A percentile compares a stretch with the other conserved stretches of the same genome.
Evolutionary conservation across 2,888 invertebrate genomes (phyloP).

Genomic region (Dusona sp.): DNA sequence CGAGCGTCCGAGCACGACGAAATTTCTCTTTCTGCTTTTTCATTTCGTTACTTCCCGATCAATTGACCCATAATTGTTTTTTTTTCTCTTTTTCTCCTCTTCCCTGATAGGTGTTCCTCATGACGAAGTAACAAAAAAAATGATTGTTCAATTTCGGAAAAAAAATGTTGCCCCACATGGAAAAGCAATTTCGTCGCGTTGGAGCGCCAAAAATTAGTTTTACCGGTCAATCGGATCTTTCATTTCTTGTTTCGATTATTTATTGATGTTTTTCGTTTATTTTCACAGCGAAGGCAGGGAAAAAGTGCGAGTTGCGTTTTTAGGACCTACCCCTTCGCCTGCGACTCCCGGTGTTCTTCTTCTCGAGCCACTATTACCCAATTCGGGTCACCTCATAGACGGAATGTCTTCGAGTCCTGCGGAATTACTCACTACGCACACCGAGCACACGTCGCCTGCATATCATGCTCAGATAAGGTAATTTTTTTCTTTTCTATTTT

Average conservation of each 20-base stretch:
- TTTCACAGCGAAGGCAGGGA: constrained; percentile 83
- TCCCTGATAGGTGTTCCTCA: too few relatives aligned
- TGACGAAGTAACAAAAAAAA: too few relatives aligned
- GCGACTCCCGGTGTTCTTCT: constrained; percentile 83
- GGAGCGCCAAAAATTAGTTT: too few relatives aligned
- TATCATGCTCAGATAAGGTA: constrained; percentile 84
- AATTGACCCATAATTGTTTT: too few relatives aligned
- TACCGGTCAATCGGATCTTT: background rate
- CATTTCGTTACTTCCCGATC: too few relatives aligned
- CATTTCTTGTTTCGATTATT: background rate
- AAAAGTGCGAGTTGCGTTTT: constrained; percentile 83
- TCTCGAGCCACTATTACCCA: constrained; percentile 80
- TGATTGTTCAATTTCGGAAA: too few relatives aligned
- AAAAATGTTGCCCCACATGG: too few relatives aligned
- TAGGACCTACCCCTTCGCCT: constrained; percentile 82
- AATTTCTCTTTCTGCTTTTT: background rate
- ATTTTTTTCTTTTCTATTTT: constrained; percentile 12
- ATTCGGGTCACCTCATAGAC: constrained; percentile 77
- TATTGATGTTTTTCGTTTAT: constrained; percentile 12
- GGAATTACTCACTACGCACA: constrained; percentile 83
- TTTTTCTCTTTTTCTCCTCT: too few relatives aligned
- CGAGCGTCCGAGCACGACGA: background rate
- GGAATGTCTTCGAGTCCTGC: constrained; percentile 81
- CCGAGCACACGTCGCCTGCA: constrained; percentile 83
- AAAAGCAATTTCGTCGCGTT: too few relatives aligned